A percentile compares a stretch with the other conserved stretches of the same genome.
These are phyloP conservation scores for Pachycephala philippinensis DNA, from an alignment of 2,113 vertebrate species.

Conservation along the genomic window DNA sequence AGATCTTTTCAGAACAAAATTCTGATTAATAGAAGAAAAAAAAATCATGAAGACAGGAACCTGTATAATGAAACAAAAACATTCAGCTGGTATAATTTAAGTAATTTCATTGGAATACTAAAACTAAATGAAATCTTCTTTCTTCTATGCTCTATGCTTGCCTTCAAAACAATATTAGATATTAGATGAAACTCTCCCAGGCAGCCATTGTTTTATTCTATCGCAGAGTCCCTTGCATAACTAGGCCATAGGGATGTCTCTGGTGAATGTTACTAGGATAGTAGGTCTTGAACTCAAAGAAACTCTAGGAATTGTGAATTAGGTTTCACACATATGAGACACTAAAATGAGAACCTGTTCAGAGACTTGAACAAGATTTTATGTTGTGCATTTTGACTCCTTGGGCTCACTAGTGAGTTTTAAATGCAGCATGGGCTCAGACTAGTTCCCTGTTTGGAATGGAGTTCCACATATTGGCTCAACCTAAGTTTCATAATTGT, in stretches of 20 bases:
- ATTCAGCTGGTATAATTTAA: not conserved
- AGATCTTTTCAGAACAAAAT: not conserved
- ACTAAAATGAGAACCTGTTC: not conserved
- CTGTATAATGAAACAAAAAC: not conserved
- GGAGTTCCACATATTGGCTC: not conserved
- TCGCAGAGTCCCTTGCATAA: not conserved
- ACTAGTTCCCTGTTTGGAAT: not conserved
- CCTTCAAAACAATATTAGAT: not conserved
- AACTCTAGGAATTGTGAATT: slow-evolving; percentile 13
- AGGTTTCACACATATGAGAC: not conserved
- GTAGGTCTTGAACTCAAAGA: slow-evolving; percentile 11
- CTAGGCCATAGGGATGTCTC: not conserved
- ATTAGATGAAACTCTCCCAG: not conserved
- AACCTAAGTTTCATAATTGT: not conserved
- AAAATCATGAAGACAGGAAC: not conserved
- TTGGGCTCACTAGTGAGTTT: not conserved
- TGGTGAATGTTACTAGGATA: not conserved
- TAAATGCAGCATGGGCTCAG: not conserved
- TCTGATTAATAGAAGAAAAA: not conserved
- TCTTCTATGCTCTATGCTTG: not conserved
- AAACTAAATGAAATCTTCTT: not conserved
- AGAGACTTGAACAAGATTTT: slow-evolving; percentile 3
- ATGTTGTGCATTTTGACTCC: not conserved
- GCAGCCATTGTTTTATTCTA: not conserved
- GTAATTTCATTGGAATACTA: not conserved